phyloP scores from a whole-genome alignment of 2,113 vertebrate genomes.

The Erpornis zantholeuca region DNA sequence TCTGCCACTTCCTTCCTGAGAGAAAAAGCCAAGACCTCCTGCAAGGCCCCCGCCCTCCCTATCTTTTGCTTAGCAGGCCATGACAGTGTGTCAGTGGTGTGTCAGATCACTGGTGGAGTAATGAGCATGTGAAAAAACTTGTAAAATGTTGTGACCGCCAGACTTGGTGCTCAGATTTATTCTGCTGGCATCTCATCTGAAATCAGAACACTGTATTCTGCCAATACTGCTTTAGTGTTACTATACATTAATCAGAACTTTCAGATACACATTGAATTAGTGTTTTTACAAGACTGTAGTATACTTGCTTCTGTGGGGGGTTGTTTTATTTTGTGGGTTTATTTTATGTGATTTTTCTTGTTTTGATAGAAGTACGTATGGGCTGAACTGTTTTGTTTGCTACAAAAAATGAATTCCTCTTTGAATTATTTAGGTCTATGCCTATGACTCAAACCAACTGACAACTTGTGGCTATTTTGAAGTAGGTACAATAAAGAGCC shows the following conservation, averaged over 20 bases:
- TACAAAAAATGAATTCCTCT: not conserved
- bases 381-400: not conserved
- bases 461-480: not conserved
- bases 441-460: not conserved
- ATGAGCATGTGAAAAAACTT: not conserved
- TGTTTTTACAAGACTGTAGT: not conserved
- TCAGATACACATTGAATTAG: not conserved
- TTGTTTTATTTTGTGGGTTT: not conserved
- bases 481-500: not conserved
- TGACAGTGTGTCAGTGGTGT: not conserved
- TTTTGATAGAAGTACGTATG: not conserved
- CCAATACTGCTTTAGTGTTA: not conserved
- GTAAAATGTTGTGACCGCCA: not conserved
- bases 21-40: not conserved
- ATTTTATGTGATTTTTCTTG: not conserved
- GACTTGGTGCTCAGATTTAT: not conserved
- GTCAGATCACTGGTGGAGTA: not conserved
- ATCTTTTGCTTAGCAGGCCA: not conserved
- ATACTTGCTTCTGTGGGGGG: accelerated
- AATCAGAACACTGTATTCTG: not conserved
- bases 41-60: not conserved
- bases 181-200: not conserved
- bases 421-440: not conserved
- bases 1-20: not conserved
- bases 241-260: not conserved